phyloP scores from a whole-genome alignment of 2,888 invertebrate species.

The Hoplodrina blanda region DNA sequence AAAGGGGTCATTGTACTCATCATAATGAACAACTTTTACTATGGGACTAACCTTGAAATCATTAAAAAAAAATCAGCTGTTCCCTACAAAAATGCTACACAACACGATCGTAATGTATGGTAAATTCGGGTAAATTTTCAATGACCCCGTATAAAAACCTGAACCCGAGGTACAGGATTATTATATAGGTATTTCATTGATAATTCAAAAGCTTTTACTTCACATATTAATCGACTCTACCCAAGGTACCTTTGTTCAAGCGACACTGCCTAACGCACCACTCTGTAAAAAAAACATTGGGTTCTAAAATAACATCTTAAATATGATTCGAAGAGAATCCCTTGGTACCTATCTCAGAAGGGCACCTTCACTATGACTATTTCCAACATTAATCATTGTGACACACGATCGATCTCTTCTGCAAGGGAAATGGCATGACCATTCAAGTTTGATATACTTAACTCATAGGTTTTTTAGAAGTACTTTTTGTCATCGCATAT shows the following conservation, averaged over 20 bases:
- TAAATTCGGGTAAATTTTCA: too few relatives aligned
- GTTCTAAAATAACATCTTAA: background rate
- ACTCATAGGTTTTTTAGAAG: conserved; percentile 19
- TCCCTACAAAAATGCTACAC: too few relatives aligned
- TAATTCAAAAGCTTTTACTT: background rate
- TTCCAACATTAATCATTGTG: conserved; percentile 38
- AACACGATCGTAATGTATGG: too few relatives aligned
- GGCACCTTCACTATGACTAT: background rate
- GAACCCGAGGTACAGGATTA: too few relatives aligned
- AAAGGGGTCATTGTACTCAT: too few relatives aligned
- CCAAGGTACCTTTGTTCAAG: too few relatives aligned
- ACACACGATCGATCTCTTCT: conserved; percentile 34
- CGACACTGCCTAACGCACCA: too few relatives aligned
- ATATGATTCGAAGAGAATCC: conserved; percentile 5
- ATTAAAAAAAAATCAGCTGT: too few relatives aligned
- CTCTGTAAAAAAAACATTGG: background rate
- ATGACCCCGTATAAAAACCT: too few relatives aligned
- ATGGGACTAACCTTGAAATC: too few relatives aligned
- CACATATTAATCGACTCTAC: background rate
- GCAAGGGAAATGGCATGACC: conserved; percentile 30
- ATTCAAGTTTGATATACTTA: conserved; percentile 8
- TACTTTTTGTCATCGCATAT: background rate
- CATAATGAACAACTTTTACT: too few relatives aligned
- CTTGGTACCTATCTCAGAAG: conserved; percentile 9
- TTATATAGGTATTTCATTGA: background rate